Conservation (phyloP, 2,888 invertebrate species). For the Pheosia gnoma region DNA sequence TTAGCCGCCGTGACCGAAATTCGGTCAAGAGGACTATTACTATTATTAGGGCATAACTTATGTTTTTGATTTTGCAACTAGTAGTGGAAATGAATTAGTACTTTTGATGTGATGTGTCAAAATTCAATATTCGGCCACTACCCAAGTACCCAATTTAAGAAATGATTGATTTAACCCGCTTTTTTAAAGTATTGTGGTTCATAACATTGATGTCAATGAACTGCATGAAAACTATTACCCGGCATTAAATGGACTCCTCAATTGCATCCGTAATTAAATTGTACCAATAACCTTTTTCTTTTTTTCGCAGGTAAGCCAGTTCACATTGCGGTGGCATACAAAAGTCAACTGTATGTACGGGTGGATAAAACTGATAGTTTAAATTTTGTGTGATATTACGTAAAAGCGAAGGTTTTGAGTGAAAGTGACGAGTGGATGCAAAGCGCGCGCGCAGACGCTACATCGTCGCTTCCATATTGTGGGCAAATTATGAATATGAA, state of each 20-base stretch:
- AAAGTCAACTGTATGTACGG: conserved; percentile 11
- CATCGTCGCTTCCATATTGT: conserved; percentile 27
- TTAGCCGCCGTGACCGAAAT: no score
- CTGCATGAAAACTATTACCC: neutral
- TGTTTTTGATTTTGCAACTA: no score
- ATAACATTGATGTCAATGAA: neutral
- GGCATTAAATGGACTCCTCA: neutral
- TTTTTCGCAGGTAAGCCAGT: conserved; percentile 38
- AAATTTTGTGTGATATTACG: conserved; percentile 23
- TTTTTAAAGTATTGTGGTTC: neutral
- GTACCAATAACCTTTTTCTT: conserved; percentile 33
- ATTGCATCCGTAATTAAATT: conserved; percentile 32
- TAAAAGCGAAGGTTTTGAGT: conserved; percentile 27
- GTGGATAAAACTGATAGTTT: conserved; percentile 9
- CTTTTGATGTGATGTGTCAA: no score
- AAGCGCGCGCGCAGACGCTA: conserved; percentile 13
- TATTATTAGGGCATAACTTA: no score
- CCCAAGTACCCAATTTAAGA: no score
- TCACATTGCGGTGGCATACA: neutral
- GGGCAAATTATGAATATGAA: conserved; percentile 37
- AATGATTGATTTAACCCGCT: neutral
- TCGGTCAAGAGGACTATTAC: no score
- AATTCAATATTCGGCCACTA: no score
- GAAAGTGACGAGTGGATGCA: conserved; percentile 26
- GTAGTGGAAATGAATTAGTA: no score